Base-by-base conservation (phyloP, 1,140 invertebrate genomes). In the Cylas formicarius region DNA sequence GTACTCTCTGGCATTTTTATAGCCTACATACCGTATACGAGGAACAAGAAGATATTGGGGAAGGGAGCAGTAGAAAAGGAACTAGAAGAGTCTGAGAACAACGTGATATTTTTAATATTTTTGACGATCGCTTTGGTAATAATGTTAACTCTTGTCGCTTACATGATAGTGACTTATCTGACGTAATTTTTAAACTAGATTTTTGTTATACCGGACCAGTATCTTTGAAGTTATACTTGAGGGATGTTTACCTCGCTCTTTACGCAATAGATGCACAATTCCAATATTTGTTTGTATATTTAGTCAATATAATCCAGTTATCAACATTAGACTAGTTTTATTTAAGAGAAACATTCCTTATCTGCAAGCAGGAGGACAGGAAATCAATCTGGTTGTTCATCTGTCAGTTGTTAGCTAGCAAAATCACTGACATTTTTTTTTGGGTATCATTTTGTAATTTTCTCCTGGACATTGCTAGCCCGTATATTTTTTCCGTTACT, bases 1-100 rank as follows among this genome's bases (percentile, higher is more conserved):
- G 70, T 86, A 11, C 52, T 90, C 1, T 82, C 85, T 29, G 88
- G 87, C 7, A 31, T 84, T 0, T 71, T 90, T 14, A 73, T 90
- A 14, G 77, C 73, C 0, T 62, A 81, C 3, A 76, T 82, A 53
- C 77, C 80, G 0, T 75, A 70, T 48, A 80, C 78, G 0, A 78
- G 72, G 55, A 82, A 81, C 59, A 72, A 75, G 45, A 72, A 74
- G 24, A 77, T 83, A 4, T 73, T 72, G 58, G 79, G 80, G 28
- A 70, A 67, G 23, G 77, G 77, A 10, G 74, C 75, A 0, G 60
- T 80, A 2, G 77, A 78, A 38, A 78, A 75, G 45, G 49, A 39
- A 29, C 23, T 52, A 8, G 49, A 55, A 27, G 33, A 37, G n/a
- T 34, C 44, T n/a, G 39, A 41, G 14, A 37, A 42, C 17, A 34